Conservation (phyloP, 2,113 vertebrate genomes). For the Tachysurus fulvidraco region DNA sequence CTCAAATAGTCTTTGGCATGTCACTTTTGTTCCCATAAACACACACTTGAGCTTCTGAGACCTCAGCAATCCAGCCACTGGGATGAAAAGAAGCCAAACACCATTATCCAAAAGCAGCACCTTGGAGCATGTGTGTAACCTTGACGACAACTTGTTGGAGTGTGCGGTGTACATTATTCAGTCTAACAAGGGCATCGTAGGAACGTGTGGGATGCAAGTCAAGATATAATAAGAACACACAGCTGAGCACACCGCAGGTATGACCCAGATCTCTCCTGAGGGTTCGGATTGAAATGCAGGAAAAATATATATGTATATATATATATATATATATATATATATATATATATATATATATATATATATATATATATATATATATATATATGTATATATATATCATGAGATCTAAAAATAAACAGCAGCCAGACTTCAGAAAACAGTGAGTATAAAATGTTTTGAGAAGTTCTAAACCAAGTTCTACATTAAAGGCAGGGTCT, state of each 20-base stretch:
- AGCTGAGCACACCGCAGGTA: slow-evolving; percentile 58
- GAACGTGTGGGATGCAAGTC: slow-evolving; percentile 9
- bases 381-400: too few species aligned
- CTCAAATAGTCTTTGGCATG: neutral
- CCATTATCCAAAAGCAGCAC: slow-evolving; percentile 2
- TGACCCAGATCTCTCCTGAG: slow-evolving; percentile 56
- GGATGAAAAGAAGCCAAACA: neutral
- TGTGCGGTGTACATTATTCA: neutral
- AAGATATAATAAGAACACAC: slow-evolving; percentile 56
- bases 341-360: too few species aligned
- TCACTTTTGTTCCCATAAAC: neutral
- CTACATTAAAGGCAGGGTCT: too few species aligned
- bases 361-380: too few species aligned
- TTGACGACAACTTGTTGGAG: neutral
- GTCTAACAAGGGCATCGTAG: neutral
- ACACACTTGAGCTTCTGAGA: neutral
- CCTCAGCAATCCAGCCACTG: neutral
- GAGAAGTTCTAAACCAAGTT: neutral
- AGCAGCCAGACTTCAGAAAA: neutral
- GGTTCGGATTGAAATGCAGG: slow-evolving; percentile 51
- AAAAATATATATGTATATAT: too few species aligned
- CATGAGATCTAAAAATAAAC: neutral
- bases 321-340: too few species aligned
- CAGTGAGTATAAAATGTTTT: neutral
- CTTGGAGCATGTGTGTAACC: slow-evolving; percentile 6